phyloP scores from a whole-genome alignment of 2,797 vertebrate species.

The Pteropus rufus region DNA sequence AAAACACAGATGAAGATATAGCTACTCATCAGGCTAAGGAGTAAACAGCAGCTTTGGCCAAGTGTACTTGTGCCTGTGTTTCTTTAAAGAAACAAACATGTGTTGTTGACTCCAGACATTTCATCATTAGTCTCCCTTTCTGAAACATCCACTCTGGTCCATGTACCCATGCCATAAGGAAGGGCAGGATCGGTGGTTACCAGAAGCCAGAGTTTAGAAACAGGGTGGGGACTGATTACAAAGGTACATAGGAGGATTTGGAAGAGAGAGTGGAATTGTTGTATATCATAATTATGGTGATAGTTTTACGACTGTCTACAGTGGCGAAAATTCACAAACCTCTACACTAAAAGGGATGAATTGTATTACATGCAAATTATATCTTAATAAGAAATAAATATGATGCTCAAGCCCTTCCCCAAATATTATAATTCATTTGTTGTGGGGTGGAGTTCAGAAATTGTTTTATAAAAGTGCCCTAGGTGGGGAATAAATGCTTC shows the following conservation, averaged over 20 bases:
- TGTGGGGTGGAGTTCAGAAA: not conserved
- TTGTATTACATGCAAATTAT: not conserved
- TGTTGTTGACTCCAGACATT: not conserved
- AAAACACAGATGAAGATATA: not conserved
- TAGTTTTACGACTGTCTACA: not conserved
- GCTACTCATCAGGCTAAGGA: not conserved
- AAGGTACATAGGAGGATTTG: not conserved
- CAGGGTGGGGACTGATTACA: not conserved
- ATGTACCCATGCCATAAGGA: accelerated
- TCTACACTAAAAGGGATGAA: not conserved
- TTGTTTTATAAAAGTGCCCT: not conserved
- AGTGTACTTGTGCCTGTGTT: not conserved
- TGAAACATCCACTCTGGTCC: not conserved
- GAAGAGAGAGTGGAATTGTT: not conserved
- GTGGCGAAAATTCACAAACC: not conserved
- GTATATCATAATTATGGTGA: not conserved
- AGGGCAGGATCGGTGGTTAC: not conserved
- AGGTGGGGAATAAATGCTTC: not conserved
- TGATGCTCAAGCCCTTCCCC: not conserved
- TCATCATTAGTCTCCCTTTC: not conserved
- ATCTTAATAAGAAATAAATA: not conserved
- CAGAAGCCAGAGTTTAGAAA: not conserved
- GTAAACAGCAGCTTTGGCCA: not conserved
- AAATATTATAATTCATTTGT: not conserved
- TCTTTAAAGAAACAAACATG: not conserved